Base-by-base conservation (phyloP, 1,140 invertebrate species). In the Leptopilina clavipes region DNA sequence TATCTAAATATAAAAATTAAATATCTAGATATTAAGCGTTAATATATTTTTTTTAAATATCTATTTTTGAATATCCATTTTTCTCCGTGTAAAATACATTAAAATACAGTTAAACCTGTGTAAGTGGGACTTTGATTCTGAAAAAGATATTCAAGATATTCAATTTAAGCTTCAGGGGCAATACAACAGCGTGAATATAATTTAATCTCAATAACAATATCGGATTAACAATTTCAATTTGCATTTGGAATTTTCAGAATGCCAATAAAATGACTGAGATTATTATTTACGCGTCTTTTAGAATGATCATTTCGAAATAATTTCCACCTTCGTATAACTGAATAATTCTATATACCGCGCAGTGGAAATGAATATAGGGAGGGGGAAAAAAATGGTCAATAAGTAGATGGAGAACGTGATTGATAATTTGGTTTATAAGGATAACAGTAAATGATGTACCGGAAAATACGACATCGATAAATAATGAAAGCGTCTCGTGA, bases 371-470 rank as follows among this genome's bases (percentile, higher is more conserved):
- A 8, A 65, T 40, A 40, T 40, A 31, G 37, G 12, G 0, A n/a
- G n/a, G n/a, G n/a, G n/a, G 12, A 59, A 22, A 0, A 19, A 65
- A 65, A n/a, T 37, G 25, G 25, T 31, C 25, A 14, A 3, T 65
- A 65, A 37, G 12, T 65, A 65, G 25, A 31, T 65, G 12, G 12
- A 11, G 25, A 31, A 31, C 25, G 25, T 31, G 59, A 65, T n/a
- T 37, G 59, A 65, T 65, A 31, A 65, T 65, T 31, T 31, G 25
- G 22, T 65, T 65, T 25, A 31, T 31, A 31, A 65, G 14, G 25
- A 31, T 65, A 65, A 65, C 59, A 65, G 59, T 65, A 65, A 65
- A 65, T 65, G 25, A 65, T 65, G 59, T 65, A 65, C 59, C 59
- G 59, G 59, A 31, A 65, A 31, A 31, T 65, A 65, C 59, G 59